These are phyloP conservation scores for Cataglyphis cursor DNA, from an alignment of 2,888 invertebrate species.

Conservation along the genomic window DNA sequence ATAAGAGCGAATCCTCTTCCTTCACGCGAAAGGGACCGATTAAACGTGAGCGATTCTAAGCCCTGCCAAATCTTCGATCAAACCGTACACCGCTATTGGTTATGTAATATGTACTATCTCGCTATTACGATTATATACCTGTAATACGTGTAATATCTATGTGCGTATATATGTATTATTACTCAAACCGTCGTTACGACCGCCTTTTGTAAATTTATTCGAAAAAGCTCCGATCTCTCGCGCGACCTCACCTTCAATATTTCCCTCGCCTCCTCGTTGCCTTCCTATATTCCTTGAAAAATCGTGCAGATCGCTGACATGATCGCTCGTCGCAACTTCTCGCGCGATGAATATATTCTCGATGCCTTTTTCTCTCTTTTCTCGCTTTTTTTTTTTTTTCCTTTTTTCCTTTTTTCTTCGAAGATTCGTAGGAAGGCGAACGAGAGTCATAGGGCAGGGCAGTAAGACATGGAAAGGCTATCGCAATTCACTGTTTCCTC, in stretches of 20 bases:
- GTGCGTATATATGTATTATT: slow-evolving; percentile 41
- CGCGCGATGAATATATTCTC: not conserved
- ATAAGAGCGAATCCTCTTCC: slow-evolving; percentile 10
- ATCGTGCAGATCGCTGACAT: not conserved
- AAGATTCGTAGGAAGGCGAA: slow-evolving; percentile 42
- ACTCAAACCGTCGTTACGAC: slow-evolving; percentile 64
- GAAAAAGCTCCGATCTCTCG: slow-evolving; percentile 72
- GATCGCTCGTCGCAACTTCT: not conserved
- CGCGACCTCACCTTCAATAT: slow-evolving; percentile 58
- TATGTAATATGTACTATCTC: slow-evolving; percentile 52
- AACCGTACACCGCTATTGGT: slow-evolving; percentile 55
- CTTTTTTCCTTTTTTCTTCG: not conserved
- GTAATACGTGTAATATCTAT: slow-evolving; percentile 43
- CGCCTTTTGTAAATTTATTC: slow-evolving; percentile 61
- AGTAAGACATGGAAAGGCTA: slow-evolving; percentile 76
- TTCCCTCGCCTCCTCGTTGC: slow-evolving; percentile 29
- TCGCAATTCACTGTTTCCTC: slow-evolving; percentile 57
- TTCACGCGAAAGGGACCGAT: slow-evolving; percentile 12
- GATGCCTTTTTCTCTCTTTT: not conserved
- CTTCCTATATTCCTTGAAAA: slow-evolving; percentile 8
- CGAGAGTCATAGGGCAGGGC: slow-evolving; percentile 69
- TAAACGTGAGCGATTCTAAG: slow-evolving; percentile 55
- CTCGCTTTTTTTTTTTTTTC: not conserved
- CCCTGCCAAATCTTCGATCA: slow-evolving; percentile 51
- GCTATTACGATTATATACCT: slow-evolving; percentile 55